Conservation (phyloP, 2,797 vertebrate species). For the Sciaenops ocellatus region DNA sequence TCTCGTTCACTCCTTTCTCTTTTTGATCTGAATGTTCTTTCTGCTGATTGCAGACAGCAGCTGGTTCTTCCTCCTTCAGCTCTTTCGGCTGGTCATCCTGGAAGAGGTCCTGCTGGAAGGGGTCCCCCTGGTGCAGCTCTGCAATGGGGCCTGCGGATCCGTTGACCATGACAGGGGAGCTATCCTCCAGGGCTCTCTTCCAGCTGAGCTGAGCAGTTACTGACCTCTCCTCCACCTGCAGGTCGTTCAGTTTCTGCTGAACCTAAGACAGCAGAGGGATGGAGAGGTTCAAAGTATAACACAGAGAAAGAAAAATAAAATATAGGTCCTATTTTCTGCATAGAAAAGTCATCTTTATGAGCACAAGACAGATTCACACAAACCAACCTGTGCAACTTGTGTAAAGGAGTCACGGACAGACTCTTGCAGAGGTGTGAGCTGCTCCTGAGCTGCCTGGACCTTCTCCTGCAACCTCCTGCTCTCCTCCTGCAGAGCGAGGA, state of each 20-base stretch:
- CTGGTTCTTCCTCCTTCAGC: slow-evolving; percentile 69
- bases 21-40: slow-evolving; percentile 66
- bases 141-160: slow-evolving; percentile 79
- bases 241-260: slow-evolving; percentile 90
- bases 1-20: slow-evolving; percentile 53
- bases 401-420: slow-evolving; percentile 92
- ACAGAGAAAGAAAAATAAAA: not conserved
- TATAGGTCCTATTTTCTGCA: not conserved
- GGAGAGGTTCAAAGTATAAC: not conserved
- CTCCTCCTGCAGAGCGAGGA: slow-evolving; percentile 93
- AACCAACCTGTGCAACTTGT: slow-evolving; percentile 91
- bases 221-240: slow-evolving; percentile 90
- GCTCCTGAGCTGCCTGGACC: slow-evolving; percentile 91
- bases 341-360: not conserved
- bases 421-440: slow-evolving; percentile 92
- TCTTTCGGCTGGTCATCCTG: slow-evolving; percentile 74
- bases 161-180: slow-evolving; percentile 91
- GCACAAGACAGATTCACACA: not conserved
- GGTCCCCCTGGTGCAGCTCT: slow-evolving; percentile 69
- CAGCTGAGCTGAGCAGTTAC: slow-evolving; percentile 89
- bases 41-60: slow-evolving; percentile 27
- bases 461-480: slow-evolving; percentile 91
- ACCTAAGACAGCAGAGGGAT: slow-evolving; percentile 79
- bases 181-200: slow-evolving; percentile 88
- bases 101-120: slow-evolving; percentile 69